Percentiles rank a stretch among this genome's conserved stretches.
phyloP scores from a whole-genome alignment of 2,888 invertebrate genomes.

The Ornithoptera priamus region DNA sequence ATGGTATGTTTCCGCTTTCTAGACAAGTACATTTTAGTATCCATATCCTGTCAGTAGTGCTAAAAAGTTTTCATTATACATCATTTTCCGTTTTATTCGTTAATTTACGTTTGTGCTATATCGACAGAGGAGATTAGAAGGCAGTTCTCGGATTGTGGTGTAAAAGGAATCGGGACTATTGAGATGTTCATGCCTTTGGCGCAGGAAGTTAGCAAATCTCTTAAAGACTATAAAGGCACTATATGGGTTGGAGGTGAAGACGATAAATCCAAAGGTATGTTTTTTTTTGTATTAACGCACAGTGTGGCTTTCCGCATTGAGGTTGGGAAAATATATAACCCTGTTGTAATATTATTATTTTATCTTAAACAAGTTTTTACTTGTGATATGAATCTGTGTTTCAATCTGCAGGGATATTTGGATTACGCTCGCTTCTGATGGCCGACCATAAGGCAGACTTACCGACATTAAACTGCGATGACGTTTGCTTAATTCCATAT shows the following conservation, averaged over 20 bases:
- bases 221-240: conserved; percentile 81
- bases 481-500: conserved; percentile 81
- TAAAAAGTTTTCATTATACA: neutral
- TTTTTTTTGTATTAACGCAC: neutral
- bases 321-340: too few species aligned
- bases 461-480: conserved; percentile 67
- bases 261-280: conserved; percentile 61
- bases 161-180: conserved; percentile 83
- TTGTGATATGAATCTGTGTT: neutral
- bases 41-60: too few species aligned
- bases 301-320: too few species aligned
- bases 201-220: conserved; percentile 71
- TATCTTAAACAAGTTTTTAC: neutral
- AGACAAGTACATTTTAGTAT: too few species aligned
- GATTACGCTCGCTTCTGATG: conserved; percentile 71
- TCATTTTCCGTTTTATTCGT: neutral
- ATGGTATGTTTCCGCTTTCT: too few species aligned
- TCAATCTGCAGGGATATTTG: conserved; percentile 55
- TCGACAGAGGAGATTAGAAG: conserved; percentile 81
- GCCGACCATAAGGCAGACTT: conserved; percentile 67
- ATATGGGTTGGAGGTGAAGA: conserved; percentile 83
- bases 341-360: too few species aligned
- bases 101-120: neutral
- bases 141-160: conserved; percentile 82
- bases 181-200: conserved; percentile 82